Base-by-base conservation (phyloP, 2,888 invertebrate genomes). In the Rhagonycha lutea region DNA sequence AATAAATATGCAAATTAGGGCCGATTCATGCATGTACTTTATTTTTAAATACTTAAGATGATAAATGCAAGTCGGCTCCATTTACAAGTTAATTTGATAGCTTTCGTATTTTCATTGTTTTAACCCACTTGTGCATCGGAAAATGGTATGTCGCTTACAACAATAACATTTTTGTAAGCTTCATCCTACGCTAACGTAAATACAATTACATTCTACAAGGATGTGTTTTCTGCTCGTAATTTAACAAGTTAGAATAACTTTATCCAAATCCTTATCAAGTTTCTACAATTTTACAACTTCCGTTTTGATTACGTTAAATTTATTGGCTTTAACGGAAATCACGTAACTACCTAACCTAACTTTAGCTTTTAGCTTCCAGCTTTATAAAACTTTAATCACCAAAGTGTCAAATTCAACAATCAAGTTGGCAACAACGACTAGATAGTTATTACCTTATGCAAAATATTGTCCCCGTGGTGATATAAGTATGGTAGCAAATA, bases 1-100 rank as follows among this genome's bases (percentile, higher is more conserved):
- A 84, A 85, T 85, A 85, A 85, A 85, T 84, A 85, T 85, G 85
- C 83, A 84, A 85, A 85, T 85, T 73, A 69, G 69, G 47, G 62
- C 47, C 67, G 74, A 79, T 79, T 79, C 79, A 73, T 78, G 75
- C 76, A 68, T 79, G 75, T 72, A 69, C 69, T 69, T 70, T 77
- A 63, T 69, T 77, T 72, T 71, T 24, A 73, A 71, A 69, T 28
- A 67, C n/a, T 63, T 68, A 70, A 71, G 73, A 77, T 77, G 74
- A 77, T 77, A 69, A 77, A 77, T 77, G 68, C 32, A 65, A 32
- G 69, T 74, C 77, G 73, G 70, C 69, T 72, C 14, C 65, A 61
- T 70, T 76, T 72, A 67, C 73, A 47, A 72, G 76, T 76, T 76
- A 72, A 73, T 76, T 76, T 73, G 76, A 68, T 71, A 23, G 70